phyloP scores from a whole-genome alignment of 1,140 invertebrate genomes.

The Aricia agestis region DNA sequence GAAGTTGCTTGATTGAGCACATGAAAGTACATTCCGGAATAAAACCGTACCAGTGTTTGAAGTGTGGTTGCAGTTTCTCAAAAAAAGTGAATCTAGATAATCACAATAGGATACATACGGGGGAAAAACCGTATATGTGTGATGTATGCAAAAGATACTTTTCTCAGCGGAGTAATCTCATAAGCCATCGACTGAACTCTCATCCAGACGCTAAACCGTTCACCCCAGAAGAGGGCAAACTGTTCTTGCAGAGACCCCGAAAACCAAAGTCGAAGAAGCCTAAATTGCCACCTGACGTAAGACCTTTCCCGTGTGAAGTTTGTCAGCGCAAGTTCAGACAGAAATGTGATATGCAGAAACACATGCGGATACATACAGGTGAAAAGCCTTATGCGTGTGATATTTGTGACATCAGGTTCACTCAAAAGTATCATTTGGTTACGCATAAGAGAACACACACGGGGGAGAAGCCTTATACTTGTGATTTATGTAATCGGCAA shows the following conservation, averaged over 20 bases:
- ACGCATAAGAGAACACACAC: constrained; percentile 6
- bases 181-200: neutral
- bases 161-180: constrained; percentile 1
- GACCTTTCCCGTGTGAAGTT: neutral
- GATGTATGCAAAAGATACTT: neutral
- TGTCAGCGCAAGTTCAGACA: constrained; percentile 1
- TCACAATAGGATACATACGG: constrained; percentile 1
- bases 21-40: neutral
- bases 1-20: constrained; percentile 4
- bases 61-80: constrained; percentile 8
- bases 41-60: neutral
- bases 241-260: neutral
- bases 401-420: neutral
- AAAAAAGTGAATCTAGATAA: neutral
- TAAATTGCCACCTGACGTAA: neutral
- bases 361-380: neutral
- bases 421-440: neutral
- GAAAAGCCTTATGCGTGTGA: neutral
- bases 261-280: neutral
- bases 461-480: neutral
- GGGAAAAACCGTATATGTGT: constrained; percentile 5
- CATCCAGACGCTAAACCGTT: constrained; percentile 7
- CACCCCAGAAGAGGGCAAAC: neutral
- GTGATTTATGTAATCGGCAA: constrained; percentile 2
- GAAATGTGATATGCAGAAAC: constrained; percentile 4